A percentile compares a stretch with the other conserved stretches of the same genome.
Conservation (phyloP, 2,888 invertebrate genomes). For the Gibbula magus region DNA sequence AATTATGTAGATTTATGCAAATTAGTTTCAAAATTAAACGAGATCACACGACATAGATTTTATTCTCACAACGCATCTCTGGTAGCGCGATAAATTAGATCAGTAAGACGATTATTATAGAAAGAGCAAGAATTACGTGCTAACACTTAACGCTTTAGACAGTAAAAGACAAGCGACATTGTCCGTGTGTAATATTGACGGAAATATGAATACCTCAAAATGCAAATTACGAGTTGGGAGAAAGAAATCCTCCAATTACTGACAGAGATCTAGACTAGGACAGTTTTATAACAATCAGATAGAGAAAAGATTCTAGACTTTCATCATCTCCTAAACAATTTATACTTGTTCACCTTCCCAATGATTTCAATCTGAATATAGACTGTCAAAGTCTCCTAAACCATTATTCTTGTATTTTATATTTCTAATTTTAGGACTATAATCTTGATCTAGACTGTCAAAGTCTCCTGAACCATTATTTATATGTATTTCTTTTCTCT, state of each 20-base stretch:
- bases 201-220: conserved; percentile 11
- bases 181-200: not conserved
- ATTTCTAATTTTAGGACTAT: too few species aligned
- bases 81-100: not conserved
- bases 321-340: too few species aligned
- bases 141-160: not conserved
- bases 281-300: too few species aligned
- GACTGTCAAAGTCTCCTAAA: too few species aligned
- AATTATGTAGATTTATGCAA: conserved; percentile 17
- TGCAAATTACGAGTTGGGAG: conserved; percentile 2
- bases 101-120: not conserved
- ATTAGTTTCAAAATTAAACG: conserved; percentile 16
- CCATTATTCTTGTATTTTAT: too few species aligned
- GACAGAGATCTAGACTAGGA: too few species aligned
- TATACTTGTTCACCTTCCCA: too few species aligned
- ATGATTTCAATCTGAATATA: too few species aligned
- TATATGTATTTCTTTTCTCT: too few species aligned
- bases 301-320: too few species aligned
- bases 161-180: conserved; percentile 14
- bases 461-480: too few species aligned
- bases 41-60: conserved; percentile 7
- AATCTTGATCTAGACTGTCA: too few species aligned
- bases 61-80: not conserved
- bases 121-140: not conserved
- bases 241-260: not conserved